Base-by-base conservation (phyloP, 2,888 invertebrate genomes). In the Philereme transversata region DNA sequence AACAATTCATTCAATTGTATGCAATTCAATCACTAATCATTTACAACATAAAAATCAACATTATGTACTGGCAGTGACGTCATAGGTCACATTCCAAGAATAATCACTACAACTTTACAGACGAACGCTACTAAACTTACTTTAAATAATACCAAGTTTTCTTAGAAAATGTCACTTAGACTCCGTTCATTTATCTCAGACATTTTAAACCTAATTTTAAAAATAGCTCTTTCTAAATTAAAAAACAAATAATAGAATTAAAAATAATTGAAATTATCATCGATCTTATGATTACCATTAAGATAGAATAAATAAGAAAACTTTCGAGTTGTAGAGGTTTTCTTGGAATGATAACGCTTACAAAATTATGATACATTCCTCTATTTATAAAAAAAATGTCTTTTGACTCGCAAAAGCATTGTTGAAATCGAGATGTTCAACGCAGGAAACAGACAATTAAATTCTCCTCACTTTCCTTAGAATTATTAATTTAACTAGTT, bases 341-440 rank as follows among this genome's bases (percentile, higher is more conserved):
- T 10, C 33, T 54, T 48, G 34, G 41, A 40, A 55, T 48, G 22
- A 7, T 7, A 33, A 47, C 41, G 43, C 9, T 40, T 9, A 47
- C 4, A 46, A 47, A 33, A 34, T 47, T 1, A 66, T 75, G 2
- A 40, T 8, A 40, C 66, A 60, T 70, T 73, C 67, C 7, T 40
- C 40, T 54, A 53, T 52, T 49, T 40, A 54, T 40, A 40, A 61
- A 72, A 74, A 76, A 73, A 79, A 83, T 89, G 87, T 88, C 89
- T 88, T 88, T 90, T 88, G 88, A 85, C 87, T 82, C 78, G 79
- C 80, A 83, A 81, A 84, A 82, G 83, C 77, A 81, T 75, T 73
- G 52, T 64, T 36, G 59, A 33, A 64, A 63, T 56, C 49, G 49
- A 67, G 44, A 60, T 56, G 44, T 40, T 52, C 51, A 48, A 58